Percentiles rank a stretch among this genome's conserved stretches.
Conservation (phyloP, 2,888 invertebrate genomes). For the Ellobium chinense region DNA sequence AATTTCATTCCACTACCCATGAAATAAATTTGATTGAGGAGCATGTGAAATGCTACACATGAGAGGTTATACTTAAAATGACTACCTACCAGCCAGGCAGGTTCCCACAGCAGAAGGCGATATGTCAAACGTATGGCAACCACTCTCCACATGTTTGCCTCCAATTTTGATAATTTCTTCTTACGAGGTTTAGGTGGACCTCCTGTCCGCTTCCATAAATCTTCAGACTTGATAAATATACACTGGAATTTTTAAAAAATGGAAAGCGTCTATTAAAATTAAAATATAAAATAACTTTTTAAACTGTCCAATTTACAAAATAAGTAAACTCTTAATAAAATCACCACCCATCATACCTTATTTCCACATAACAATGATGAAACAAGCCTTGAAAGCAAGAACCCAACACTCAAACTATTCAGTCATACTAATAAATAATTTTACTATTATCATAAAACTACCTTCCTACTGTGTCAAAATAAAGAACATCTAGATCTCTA, state of each 20-base stretch:
- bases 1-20: background rate
- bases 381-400: no score
- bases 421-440: no score
- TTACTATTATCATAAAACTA: no score
- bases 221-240: background rate
- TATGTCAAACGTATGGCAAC: constrained; percentile 32
- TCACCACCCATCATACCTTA: background rate
- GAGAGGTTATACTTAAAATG: background rate
- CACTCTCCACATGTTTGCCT: constrained; percentile 31
- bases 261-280: no score
- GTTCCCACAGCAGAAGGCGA: constrained; percentile 20
- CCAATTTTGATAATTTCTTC: constrained; percentile 1
- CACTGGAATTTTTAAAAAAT: constrained; percentile 1
- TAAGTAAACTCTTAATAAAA: no score
- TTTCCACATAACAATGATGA: background rate
- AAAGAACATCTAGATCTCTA: no score
- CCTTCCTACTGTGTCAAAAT: no score
- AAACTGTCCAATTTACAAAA: no score
- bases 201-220: constrained; percentile 15
- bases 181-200: background rate
- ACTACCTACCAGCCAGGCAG: constrained; percentile 26
- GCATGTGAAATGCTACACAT: background rate
- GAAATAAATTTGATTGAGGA: background rate
- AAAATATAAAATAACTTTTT: no score
- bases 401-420: no score